A percentile compares a stretch with the other conserved stretches of the same genome.
These are phyloP conservation scores for Lochmaea crataegi DNA, from an alignment of 2,888 invertebrate genomes.

Conservation along the genomic window DNA sequence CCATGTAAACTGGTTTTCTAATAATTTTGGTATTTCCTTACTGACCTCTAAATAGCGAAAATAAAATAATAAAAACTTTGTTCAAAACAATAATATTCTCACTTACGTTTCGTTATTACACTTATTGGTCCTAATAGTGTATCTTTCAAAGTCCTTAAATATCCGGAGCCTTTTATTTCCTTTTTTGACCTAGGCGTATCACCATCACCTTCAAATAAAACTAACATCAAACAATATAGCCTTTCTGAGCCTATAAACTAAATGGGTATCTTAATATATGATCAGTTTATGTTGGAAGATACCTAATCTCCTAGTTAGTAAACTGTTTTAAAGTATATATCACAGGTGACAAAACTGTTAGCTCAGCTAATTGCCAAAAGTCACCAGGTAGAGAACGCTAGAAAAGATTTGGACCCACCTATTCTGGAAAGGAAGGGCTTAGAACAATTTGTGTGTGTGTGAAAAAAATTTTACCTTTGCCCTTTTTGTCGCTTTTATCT, in stretches of 20 bases:
- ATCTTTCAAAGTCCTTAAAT: not conserved
- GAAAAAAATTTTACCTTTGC: not conserved
- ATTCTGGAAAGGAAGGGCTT: too few species aligned
- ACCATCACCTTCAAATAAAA: not conserved
- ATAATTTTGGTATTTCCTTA: slow-evolving; percentile 10
- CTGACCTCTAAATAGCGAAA: not conserved
- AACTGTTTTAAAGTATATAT: too few species aligned
- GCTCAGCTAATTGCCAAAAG: too few species aligned
- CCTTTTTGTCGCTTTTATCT: not conserved
- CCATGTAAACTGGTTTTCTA: slow-evolving; percentile 7
- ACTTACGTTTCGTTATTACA: slow-evolving; percentile 2
- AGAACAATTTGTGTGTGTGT: not conserved
- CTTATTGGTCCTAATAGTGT: not conserved
- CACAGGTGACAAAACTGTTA: too few species aligned
- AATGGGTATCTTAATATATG: too few species aligned
- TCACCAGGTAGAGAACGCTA: too few species aligned
- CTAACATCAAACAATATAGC: not conserved
- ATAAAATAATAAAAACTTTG: not conserved
- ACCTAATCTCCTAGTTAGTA: too few species aligned
- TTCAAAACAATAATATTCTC: not conserved
- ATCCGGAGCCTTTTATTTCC: not conserved
- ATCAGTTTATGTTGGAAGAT: too few species aligned
- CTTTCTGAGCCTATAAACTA: too few species aligned
- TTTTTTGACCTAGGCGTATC: not conserved
- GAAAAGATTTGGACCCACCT: too few species aligned